A percentile compares a stretch with the other conserved stretches of the same genome.
These are phyloP conservation scores for Odontothrips loti DNA, from an alignment of 2,888 invertebrate genomes.

Conservation along the genomic window DNA sequence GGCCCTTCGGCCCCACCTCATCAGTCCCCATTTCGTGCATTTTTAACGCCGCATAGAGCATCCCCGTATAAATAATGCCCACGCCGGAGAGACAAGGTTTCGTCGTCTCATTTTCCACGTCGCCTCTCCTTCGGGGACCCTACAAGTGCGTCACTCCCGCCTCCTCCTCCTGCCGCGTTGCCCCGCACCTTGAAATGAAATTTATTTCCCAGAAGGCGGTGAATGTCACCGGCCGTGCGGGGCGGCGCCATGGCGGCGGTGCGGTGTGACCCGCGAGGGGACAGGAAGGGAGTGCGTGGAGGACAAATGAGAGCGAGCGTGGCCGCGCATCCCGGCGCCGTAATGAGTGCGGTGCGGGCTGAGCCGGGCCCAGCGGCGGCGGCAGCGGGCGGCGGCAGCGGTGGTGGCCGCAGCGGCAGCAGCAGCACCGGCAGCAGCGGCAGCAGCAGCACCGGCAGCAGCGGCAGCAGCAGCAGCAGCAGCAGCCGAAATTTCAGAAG, in stretches of 20 bases:
- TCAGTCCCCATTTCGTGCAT: slow-evolving; percentile 4
- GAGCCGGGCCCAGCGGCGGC: neutral
- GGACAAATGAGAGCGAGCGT: neutral
- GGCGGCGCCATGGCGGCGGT: neutral
- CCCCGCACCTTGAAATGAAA: neutral
- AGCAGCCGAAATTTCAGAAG: no score
- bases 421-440: no score
- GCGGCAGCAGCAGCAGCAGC: no score
- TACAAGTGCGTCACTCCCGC: neutral
- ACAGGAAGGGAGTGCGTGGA: neutral
- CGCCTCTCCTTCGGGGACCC: neutral
- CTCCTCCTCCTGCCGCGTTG: neutral
- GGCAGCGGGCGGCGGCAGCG: neutral
- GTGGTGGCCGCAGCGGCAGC: no score
- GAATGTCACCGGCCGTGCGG: neutral
- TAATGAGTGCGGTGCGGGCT: neutral
- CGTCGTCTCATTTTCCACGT: neutral
- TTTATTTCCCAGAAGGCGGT: slow-evolving; percentile 20
- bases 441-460: no score
- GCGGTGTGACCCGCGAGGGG: neutral
- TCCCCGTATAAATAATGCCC: slow-evolving; percentile 16
- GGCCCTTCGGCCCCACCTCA: neutral
- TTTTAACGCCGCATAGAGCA: slow-evolving; percentile 22
- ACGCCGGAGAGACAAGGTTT: neutral
- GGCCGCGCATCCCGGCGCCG: neutral